Evolutionary conservation across 2,888 invertebrate species (phyloP), one percentile per base, ranked within the genome.

Genomic region (Cryptus viduatorius): DNA sequence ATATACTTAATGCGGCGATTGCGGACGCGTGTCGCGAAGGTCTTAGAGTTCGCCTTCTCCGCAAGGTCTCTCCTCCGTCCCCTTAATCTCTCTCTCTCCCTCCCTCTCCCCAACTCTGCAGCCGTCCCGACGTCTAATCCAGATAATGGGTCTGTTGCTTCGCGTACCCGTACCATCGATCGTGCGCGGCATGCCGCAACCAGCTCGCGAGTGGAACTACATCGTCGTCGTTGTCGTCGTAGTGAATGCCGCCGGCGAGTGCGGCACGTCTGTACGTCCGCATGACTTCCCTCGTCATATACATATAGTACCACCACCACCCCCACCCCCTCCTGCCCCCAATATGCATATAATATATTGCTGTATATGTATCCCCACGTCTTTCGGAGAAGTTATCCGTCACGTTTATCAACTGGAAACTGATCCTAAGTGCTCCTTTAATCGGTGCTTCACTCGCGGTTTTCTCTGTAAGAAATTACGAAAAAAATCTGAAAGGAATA

Each of bases 61-160:
- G 65, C 79, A 81, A 87, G 82, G 76, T 44, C n/a, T 68, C 31
- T 56, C 48, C 46, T 61, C 29, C 48, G 75, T 79, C 59, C 68
- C 29, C 50, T 37, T 37, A 37, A 37, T 37, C 61, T 53, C 80
- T 65, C 83, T 80, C 59, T 24, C 24, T 24, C n/a, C n/a, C 24
- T 37, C 46, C 56, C 19, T 8, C 67, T 44, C 59, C 65, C 29
- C 53, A 10, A 19, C 53, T 67, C 46, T 29, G 68, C 53, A 16
- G 29, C 73, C 16, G 19, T 87, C 83, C 37, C 86, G 88, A 81
- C 88, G 88, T 88, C 83, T 86, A 88, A 87, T 89, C 85, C 89
- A 89, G 89, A 89, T 91, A 91, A 91, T 90, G 90, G 90, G 87
- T 90, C 87, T 87, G 90, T 89, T 91, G 90, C 88, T 86, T 86